Percentiles rank a stretch among this genome's conserved stretches.
Evolutionary conservation across 2,888 invertebrate species (phyloP).

Genomic region (Eustalomyia histrio): DNA sequence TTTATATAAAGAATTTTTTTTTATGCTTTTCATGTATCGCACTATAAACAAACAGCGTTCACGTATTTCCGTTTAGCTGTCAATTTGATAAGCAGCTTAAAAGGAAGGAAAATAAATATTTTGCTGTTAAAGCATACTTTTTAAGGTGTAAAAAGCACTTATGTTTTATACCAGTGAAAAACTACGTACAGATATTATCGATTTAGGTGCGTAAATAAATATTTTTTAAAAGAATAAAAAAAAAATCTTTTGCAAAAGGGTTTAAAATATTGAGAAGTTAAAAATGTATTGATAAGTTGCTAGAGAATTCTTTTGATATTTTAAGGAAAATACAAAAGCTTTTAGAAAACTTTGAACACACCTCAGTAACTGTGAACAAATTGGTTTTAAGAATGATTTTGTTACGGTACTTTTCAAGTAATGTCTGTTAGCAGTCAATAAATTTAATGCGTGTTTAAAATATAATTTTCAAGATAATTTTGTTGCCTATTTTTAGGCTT

Average conservation of each 20-base stretch:
- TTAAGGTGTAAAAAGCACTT: conserved; percentile 25
- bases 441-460: too few relatives aligned
- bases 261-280: not conserved
- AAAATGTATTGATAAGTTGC: too few relatives aligned
- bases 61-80: conserved; percentile 50
- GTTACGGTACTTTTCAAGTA: too few relatives aligned
- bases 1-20: conserved; percentile 1
- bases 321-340: too few relatives aligned
- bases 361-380: too few relatives aligned
- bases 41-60: not conserved
- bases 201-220: conserved; percentile 8
- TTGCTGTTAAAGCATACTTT: conserved; percentile 44
- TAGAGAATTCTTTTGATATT: too few relatives aligned
- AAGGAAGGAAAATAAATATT: conserved; percentile 13
- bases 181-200: not conserved
- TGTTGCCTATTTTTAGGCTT: too few relatives aligned
- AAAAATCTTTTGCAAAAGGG: not conserved
- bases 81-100: conserved; percentile 55
- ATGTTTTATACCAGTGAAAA: conserved; percentile 1
- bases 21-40: not conserved
- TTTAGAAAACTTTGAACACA: too few relatives aligned
- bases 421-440: too few relatives aligned
- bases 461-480: too few relatives aligned
- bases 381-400: too few relatives aligned
- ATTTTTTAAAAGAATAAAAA: not conserved